These are phyloP conservation scores for Cyanoderma ruficeps DNA, from an alignment of 2,113 vertebrate species.

Conservation along the genomic window DNA sequence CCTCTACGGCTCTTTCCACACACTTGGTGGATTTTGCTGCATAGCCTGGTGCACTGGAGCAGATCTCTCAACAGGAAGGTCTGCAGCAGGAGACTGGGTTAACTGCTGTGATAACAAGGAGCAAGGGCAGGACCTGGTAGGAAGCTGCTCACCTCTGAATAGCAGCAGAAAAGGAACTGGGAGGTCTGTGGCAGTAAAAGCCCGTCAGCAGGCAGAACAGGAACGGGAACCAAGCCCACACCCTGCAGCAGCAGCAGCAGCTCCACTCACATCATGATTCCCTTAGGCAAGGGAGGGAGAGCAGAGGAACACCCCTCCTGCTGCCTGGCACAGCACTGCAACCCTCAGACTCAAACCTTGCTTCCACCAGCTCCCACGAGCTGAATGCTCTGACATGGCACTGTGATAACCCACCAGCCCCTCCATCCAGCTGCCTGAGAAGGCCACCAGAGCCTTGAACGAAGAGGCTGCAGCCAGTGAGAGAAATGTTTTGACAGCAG, in stretches of 20 bases:
- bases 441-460: neutral
- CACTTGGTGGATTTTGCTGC: neutral
- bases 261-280: neutral
- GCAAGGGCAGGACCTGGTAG: neutral
- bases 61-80: neutral
- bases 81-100: neutral
- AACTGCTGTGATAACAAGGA: neutral
- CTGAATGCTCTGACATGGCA: accelerated
- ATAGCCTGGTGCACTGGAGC: accelerated
- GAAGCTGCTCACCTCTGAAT: neutral
- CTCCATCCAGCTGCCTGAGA: neutral
- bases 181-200: neutral
- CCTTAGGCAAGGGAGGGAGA: neutral
- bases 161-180: neutral
- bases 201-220: accelerated
- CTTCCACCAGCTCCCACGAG: neutral
- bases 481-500: neutral
- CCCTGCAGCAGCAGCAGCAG: neutral
- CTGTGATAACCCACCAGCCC: accelerated
- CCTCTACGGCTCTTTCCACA: neutral
- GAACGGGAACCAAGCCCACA: neutral
- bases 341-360: neutral
- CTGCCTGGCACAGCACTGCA: neutral
- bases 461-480: accelerated
- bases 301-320: neutral